Evolutionary conservation across 92 coral and sea anemone genomes (phyloP).

Genomic region (Nematostella vectensis): DNA sequence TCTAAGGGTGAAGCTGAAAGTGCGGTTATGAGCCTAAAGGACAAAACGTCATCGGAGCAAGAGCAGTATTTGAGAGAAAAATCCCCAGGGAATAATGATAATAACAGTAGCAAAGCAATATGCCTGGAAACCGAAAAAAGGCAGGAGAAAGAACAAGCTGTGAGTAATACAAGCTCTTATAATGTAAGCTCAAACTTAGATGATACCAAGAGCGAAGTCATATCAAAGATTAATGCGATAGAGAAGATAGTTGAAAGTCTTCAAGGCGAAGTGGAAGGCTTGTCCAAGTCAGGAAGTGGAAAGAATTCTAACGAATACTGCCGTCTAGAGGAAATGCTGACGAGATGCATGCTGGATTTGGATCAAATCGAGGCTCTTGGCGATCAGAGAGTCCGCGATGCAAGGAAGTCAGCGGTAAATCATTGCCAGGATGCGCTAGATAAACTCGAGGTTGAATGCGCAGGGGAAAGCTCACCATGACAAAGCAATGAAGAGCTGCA

Average conservation of each 20-base stretch:
- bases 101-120: too few relatives aligned
- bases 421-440: constrained; percentile 33
- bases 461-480: too few relatives aligned
- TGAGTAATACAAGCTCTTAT: not conserved
- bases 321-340: constrained; percentile 52
- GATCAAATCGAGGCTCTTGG: constrained; percentile 61
- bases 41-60: too few relatives aligned
- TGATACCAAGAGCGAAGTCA: constrained; percentile 11
- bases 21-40: too few relatives aligned
- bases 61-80: too few relatives aligned
- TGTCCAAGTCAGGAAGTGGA: constrained; percentile 15
- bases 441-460: constrained; percentile 35
- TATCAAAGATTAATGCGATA: constrained; percentile 37
- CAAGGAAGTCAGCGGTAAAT: constrained; percentile 51
- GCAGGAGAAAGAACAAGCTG: not conserved
- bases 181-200: not conserved
- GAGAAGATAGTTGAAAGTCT: constrained; percentile 22
- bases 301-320: constrained; percentile 39
- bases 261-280: constrained; percentile 31
- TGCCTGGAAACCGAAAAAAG: not conserved
- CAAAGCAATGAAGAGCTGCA: too few relatives aligned
- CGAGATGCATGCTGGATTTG: constrained; percentile 45
- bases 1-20: too few relatives aligned
- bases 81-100: too few relatives aligned
- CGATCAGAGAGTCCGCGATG: constrained; percentile 34